phyloP scores from a whole-genome alignment of 1,140 invertebrate genomes.

The Drosophila ohnishii region DNA sequence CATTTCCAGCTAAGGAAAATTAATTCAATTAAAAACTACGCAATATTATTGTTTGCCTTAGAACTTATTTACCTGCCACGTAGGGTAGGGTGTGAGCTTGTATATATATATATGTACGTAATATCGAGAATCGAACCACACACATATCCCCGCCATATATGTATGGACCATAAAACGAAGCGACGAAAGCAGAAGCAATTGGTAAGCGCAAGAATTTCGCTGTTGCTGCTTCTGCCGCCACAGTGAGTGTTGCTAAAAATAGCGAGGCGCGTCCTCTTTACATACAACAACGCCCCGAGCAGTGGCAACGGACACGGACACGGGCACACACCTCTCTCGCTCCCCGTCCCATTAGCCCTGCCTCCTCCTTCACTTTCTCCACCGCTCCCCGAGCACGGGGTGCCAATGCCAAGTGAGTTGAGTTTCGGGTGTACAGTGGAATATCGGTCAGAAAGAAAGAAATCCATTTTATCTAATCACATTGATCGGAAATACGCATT shows the following conservation, averaged over 20 bases:
- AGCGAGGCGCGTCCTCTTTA: conserved; percentile 67
- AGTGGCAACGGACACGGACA: conserved; percentile 28
- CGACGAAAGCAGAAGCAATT: conserved; percentile 62
- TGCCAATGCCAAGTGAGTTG: conserved; percentile 47
- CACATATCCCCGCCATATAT: conserved; percentile 36
- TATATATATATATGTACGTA: conserved; percentile 7
- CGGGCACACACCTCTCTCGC: conserved; percentile 20
- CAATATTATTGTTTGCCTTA: conserved; percentile 46
- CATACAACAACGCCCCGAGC: conserved; percentile 59
- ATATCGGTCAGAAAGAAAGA: conserved; percentile 8
- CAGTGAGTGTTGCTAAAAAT: conserved; percentile 72
- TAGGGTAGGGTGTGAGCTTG: conserved; percentile 16
- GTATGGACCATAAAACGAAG: conserved; percentile 52
- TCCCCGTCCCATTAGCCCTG: neutral
- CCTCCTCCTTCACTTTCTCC: neutral
- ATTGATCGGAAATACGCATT: neutral
- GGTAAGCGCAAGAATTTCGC: conserved; percentile 57
- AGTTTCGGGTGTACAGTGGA: conserved; percentile 27
- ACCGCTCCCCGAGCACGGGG: conserved; percentile 10
- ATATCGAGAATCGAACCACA: conserved; percentile 25
- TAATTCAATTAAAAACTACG: conserved; percentile 54
- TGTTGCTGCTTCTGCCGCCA: conserved; percentile 29
- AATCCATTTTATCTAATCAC: neutral
- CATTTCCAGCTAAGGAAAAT: conserved; percentile 30
- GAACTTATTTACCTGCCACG: conserved; percentile 37